Evolutionary conservation across 2,888 invertebrate genomes (phyloP), one percentile per base, ranked within the genome.

Genomic region (Trachelus tabidus): DNA sequence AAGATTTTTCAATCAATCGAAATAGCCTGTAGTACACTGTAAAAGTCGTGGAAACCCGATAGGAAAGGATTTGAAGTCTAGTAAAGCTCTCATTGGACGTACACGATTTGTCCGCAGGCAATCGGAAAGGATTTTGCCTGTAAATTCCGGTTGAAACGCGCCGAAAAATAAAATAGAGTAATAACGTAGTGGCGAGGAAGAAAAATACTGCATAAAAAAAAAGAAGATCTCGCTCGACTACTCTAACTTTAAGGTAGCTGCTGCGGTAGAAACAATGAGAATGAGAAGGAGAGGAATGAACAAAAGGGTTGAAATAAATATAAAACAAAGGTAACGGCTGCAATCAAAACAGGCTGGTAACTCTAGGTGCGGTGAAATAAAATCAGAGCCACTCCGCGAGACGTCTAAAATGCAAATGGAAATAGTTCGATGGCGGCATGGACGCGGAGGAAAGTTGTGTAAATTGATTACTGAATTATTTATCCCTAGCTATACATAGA

Each of bases 391-490:
- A 79, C 84, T 79, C 82, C 23, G 79, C 71, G 80, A 81, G 81
- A 83, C 81, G 80, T 79, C 73, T 80, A 76, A 79, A 76, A 87
- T 87, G 87, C 86, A 85, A 88, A 88, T 87, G 83, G 81, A 83
- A 84, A 85, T 84, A 82, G 84, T 82, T 82, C 77, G 74, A 73
- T 77, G 73, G 79, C 74, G 81, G 77, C 78, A 79, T 68, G 71
- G 76, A 75, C 37, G 76, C 33, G 74, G 40, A 77, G 82, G 81
- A 81, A 86, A 88, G 85, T 87, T 86, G 84, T 84, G 81, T 87
- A 86, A 88, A 88, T 85, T 87, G 88, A 88, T 88, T 87, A 86
- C 84, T 87, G 88, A 88, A 88, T 88, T 88, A 88, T 88, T 88
- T 88, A 88, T 88, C 83, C 84, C 9, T 56, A 23, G 56, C 56